Base-by-base conservation (phyloP, 1,140 invertebrate species). In the Diabrotica undecimpunctata region DNA sequence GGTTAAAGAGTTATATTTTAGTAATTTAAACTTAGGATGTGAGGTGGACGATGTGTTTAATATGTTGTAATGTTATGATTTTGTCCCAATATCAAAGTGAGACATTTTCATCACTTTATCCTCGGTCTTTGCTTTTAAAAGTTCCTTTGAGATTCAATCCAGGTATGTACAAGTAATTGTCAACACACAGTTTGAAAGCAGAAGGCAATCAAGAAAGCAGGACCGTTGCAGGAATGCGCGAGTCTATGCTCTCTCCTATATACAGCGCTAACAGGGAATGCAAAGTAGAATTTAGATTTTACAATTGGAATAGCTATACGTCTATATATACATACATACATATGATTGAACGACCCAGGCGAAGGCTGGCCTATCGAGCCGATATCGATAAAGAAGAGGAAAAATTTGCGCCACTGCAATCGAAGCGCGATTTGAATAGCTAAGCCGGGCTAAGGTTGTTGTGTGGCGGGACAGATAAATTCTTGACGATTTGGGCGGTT, bases 371-470 rank as follows among this genome's bases (percentile, higher is more conserved):
- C 63, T 69, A 59, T 65, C 62, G 64, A 68, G 55, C 61, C 64
- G 60, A 39, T 52, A 46, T 56, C 64, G 52, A 62, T 46, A 66
- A 70, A 62, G 70, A 59, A 64, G 70, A 72, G 58, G 62, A 74
- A 73, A 69, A 64, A 60, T 62, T 66, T 74, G 74, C 61, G 12
- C 72, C 66, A 70, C 72, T 73, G 74, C 71, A 77, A 77, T 77
- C 74, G 75, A 77, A 77, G 75, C 75, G 75, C 74, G 75, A 77
- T 77, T 77, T 77, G 75, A 77, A 77, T 77, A 77, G 74, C 75
- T 76, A 77, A 77, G 75, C 74, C 73, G 67, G 67, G 69, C 72
- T 75, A 76, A 74, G 75, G 73, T 75, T 74, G 74, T 75, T 74
- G 70, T 72, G 73, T 66, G 68, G 72, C 66, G 41, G 72, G 59